Conservation (phyloP, 37 sponge, comb jelly and placozoan species). For the Bolinopsis microptera region DNA sequence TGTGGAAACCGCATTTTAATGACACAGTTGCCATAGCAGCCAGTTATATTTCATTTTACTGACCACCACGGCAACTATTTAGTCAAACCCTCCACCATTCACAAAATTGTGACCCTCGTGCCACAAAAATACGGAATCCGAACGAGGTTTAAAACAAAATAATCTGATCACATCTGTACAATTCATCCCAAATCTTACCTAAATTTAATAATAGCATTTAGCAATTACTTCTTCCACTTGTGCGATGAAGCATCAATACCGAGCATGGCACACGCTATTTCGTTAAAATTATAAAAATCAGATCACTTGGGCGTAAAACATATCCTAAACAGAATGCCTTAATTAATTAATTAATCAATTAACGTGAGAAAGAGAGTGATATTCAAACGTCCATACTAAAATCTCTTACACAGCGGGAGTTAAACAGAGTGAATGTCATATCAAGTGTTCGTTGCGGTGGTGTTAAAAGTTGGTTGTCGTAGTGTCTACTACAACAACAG, state of each 20-base stretch:
- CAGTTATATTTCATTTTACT: conserved; percentile 46
- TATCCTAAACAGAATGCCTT: neutral
- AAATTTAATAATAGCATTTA: neutral
- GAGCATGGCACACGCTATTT: neutral
- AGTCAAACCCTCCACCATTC: neutral
- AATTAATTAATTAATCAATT: neutral
- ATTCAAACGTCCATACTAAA: neutral
- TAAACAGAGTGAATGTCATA: conserved; percentile 31
- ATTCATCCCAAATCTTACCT: conserved; percentile 52
- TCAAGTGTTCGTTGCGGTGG: conserved; percentile 51
- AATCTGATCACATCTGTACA: conserved; percentile 54
- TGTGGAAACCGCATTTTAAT: neutral
- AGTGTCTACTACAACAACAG: neutral
- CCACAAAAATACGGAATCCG: neutral
- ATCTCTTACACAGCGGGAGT: neutral
- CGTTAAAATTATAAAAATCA: neutral
- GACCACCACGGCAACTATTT: conserved; percentile 22
- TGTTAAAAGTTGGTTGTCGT: neutral
- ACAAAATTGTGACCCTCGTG: neutral
- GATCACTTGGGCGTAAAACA: neutral
- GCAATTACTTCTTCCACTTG: neutral
- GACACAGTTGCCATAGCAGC: conserved; percentile 34
- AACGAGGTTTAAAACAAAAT: conserved; percentile 23
- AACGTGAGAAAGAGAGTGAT: neutral
- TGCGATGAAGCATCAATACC: neutral